Conservation (phyloP, 2,888 invertebrate species). For the Calephelis perditalis region DNA sequence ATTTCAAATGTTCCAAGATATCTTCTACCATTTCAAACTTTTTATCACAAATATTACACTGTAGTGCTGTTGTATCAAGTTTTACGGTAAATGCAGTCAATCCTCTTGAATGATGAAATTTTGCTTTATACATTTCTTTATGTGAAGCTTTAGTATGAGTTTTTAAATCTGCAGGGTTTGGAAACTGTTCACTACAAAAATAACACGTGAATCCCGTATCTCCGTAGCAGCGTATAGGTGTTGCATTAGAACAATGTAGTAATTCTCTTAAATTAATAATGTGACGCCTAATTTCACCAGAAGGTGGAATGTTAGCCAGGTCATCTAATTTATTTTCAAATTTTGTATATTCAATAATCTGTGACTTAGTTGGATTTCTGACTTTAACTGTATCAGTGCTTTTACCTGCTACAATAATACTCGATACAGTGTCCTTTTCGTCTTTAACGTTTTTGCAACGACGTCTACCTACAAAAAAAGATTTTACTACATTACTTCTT, state of each 20-base stretch:
- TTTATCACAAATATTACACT: constrained; percentile 34
- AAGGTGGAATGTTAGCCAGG: too few species aligned
- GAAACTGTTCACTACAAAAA: constrained; percentile 40
- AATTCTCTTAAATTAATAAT: constrained; percentile 42
- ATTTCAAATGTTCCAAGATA: constrained; percentile 34
- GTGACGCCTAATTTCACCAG: constrained; percentile 27
- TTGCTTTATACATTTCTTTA: constrained; percentile 32
- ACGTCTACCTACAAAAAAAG: not conserved
- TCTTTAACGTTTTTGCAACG: not conserved
- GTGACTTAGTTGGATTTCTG: too few species aligned
- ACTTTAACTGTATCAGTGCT: constrained; percentile 32
- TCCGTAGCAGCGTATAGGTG: constrained; percentile 43
- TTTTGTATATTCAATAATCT: too few species aligned
- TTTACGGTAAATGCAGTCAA: constrained; percentile 39
- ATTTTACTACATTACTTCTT: not conserved
- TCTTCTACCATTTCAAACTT: constrained; percentile 32
- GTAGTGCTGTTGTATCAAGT: constrained; percentile 46
- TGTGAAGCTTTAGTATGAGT: constrained; percentile 41
- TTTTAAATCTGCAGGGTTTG: constrained; percentile 43
- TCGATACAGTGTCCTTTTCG: not conserved
- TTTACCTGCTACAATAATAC: not conserved
- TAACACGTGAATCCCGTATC: constrained; percentile 45
- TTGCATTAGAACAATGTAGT: constrained; percentile 46
- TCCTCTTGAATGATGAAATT: constrained; percentile 36
- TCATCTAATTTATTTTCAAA: too few species aligned